Base-by-base conservation (phyloP, 1,140 invertebrate species). In the Babylonia areolata region DNA sequence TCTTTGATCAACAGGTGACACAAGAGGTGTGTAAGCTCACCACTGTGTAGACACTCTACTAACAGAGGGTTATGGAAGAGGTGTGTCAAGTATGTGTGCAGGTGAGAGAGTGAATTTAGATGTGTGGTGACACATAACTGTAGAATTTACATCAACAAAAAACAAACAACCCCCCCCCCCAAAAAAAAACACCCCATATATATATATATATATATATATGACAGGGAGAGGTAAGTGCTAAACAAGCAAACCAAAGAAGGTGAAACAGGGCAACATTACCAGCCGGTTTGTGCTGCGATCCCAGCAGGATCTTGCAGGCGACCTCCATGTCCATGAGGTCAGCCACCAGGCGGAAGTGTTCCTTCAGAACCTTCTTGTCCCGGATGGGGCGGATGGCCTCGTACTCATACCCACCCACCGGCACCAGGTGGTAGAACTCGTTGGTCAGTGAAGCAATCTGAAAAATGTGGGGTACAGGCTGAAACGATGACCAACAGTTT, bases 361-460 rank as follows among this genome's bases (percentile, higher is more conserved):
- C 79, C 40, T 92, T 91, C 15, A 95, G 86, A 37, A 90, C 87
- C 28, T 91, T 81, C 37, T 90, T 86, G 73, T 88, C 89, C 64
- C 92, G 89, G 23, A 95, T 91, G 33, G 94, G 94, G 15, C 82
- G 86, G 0, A 95, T 88, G 86, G 91, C 92, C 75, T 95, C 95
- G 89, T 92, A 93, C 12, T 93, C 91, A 87, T 91, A 95, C 17
- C 94, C 94, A 79, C 91, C 90, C 33, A 93, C 88, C 6, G 95
- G 95, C 81, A 95, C 91, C 9, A 95, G 81, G 73, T 94, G 92
- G 86, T 94, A 95, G 88, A 94, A 95, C 85, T 95, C 94, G 90
- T 94, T 95, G 79, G 94, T 94, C 33, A 94, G 86, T 73, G 94
- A 91, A 9, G 93, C 89, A 87, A 95, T 94, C 92, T 94, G 82